These are phyloP conservation scores for Condylura cristata DNA, from an alignment of 2,113 vertebrate genomes.

Conservation along the genomic window DNA sequence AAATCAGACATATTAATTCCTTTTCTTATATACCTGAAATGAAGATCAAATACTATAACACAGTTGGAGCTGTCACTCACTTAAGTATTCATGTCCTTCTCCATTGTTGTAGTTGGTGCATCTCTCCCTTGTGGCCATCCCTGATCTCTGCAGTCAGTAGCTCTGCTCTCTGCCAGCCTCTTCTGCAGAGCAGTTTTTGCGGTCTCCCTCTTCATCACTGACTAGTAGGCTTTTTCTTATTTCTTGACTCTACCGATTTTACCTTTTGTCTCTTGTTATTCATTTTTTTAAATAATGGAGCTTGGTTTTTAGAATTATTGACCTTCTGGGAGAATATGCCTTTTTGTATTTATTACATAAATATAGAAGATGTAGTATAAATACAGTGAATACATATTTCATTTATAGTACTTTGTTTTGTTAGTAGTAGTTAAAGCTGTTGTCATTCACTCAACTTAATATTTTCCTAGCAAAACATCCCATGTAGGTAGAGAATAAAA, in stretches of 20 bases:
- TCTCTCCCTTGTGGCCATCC: constrained; percentile 61
- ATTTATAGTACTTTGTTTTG: not conserved
- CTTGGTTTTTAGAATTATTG: constrained; percentile 41
- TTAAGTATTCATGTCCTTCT: constrained; percentile 70
- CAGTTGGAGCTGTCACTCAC: constrained; percentile 27
- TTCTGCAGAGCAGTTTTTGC: constrained; percentile 70
- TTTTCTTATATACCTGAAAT: constrained; percentile 44
- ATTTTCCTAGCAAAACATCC: constrained; percentile 7
- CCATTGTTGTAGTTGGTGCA: constrained; percentile 62
- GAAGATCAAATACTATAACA: not conserved
- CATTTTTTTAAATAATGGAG: constrained; percentile 47
- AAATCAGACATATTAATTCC: constrained; percentile 30
- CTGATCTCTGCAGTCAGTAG: constrained; percentile 65
- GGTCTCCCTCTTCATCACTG: constrained; percentile 65
- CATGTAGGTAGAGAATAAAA: not conserved
- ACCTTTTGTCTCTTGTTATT: constrained; percentile 58
- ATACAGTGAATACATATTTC: not conserved
- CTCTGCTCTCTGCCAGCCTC: constrained; percentile 68
- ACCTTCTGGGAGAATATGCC: not conserved
- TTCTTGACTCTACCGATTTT: constrained; percentile 66
- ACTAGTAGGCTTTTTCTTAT: constrained; percentile 74
- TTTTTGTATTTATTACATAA: constrained; percentile 12
- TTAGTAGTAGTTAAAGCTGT: not conserved
- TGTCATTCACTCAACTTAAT: constrained; percentile 14
- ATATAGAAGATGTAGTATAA: not conserved